Evolutionary conservation across 2,888 invertebrate species (phyloP).

Genomic region (Gandaritis pyraliata): DNA sequence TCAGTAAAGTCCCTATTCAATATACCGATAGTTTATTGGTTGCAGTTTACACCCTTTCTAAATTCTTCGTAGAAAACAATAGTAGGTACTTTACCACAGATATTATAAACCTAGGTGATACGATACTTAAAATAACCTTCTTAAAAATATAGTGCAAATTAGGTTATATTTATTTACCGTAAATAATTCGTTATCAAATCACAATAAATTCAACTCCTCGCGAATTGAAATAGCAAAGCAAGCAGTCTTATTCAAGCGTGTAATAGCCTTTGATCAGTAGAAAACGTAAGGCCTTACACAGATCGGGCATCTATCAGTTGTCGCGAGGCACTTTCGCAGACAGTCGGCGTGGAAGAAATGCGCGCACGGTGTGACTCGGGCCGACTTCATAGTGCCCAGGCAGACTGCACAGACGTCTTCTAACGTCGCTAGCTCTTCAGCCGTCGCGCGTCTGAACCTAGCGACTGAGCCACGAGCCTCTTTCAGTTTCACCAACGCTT

Average conservation of each 20-base stretch:
- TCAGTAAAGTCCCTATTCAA: too few species aligned
- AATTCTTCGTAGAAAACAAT: slow-evolving; percentile 1
- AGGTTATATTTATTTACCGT: slow-evolving; percentile 8
- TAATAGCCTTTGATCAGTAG: slow-evolving; percentile 61
- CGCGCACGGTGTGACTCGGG: slow-evolving; percentile 91
- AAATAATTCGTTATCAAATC: slow-evolving; percentile 28
- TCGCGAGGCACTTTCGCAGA: slow-evolving; percentile 88
- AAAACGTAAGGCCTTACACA: slow-evolving; percentile 88
- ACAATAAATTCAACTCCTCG: slow-evolving; percentile 38
- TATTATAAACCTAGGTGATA: background rate
- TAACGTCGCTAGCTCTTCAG: slow-evolving; percentile 86
- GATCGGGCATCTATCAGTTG: slow-evolving; percentile 89
- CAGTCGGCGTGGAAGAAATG: slow-evolving; percentile 93
- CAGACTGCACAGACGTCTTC: slow-evolving; percentile 93
- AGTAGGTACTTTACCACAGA: too few species aligned
- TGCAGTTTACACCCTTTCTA: background rate
- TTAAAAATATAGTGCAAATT: slow-evolving; percentile 4
- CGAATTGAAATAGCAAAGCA: slow-evolving; percentile 42
- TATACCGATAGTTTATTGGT: too few species aligned
- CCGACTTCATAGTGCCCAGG: slow-evolving; percentile 87
- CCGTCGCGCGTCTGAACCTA: slow-evolving; percentile 86
- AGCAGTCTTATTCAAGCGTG: slow-evolving; percentile 64
- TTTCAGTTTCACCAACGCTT: slow-evolving; percentile 81
- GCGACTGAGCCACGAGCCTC: slow-evolving; percentile 86
- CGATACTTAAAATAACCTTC: background rate